Evolutionary conservation across 2,797 vertebrate genomes (phyloP), one percentile per base, ranked within the genome.

Genomic region (Microcaecilia unicolor): DNA sequence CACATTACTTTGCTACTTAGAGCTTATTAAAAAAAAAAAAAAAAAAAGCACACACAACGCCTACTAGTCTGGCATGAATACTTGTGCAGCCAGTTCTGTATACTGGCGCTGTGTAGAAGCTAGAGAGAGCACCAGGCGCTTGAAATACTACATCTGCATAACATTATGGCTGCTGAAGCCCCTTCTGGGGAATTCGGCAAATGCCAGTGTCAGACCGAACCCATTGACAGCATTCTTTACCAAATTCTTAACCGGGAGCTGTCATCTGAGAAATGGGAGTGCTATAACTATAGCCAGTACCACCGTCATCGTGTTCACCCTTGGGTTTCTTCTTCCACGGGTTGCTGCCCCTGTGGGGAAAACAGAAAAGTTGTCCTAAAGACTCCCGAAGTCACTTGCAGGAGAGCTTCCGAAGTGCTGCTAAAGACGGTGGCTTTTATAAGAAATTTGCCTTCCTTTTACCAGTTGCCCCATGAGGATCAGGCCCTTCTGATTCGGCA

Each of bases 401-500:
- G 31, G 33, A 65, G 37, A 38, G 58, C 64, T 28, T 63, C 37
- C 10, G 51, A 65, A 31, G 57, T 72, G 17, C 44, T 70, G 34
- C 9, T 61, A 35, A 74, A 69, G 38, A 69, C 51, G 13, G 39
- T 27, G 34, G n/a, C 28, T 51, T 67, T 72, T 37, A 48, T 70
- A 34, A 64, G 51, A 51, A 73, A 67, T 30, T 33, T 78, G 22
- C 61, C 65, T 31, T 64, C 56, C 15, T 76, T 73, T 37, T 48
- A 49, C 24, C 45, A 55, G 2, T 2, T 67, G 25, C 58, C 55
- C 14, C 54, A 30, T 32, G 61, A 64, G 10, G 60, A 78, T 45
- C 59, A 52, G 28, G 14, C 47, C 22, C 9, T 59, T 5, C 53
- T 73, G 17, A 24, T 55, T 16, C 40, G 41, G 22, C 46, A 51